phyloP scores from a whole-genome alignment of 53 echinoderm and acorn worm species.

The Apostichopus leukothele region DNA sequence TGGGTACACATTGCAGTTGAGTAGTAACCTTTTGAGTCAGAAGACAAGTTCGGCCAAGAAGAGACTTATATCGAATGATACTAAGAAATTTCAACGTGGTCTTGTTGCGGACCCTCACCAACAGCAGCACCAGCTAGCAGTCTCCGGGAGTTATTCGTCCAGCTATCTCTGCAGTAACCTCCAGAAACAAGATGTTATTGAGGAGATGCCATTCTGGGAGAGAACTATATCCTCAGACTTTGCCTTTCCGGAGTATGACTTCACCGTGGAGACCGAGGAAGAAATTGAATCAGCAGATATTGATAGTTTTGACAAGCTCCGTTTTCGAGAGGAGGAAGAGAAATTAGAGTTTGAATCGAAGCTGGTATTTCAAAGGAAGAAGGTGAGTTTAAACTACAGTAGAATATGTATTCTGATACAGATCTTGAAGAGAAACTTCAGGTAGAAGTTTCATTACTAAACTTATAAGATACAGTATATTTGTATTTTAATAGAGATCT shows the following conservation, averaged over 20 bases:
- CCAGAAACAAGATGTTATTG: neutral
- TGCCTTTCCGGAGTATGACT: constrained; percentile 26
- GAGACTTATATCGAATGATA: neutral
- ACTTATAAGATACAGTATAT: too few relatives aligned
- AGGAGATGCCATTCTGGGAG: constrained; percentile 26
- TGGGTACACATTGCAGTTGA: neutral
- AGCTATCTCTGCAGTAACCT: neutral
- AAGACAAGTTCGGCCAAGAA: constrained; percentile 16
- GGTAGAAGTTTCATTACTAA: too few relatives aligned
- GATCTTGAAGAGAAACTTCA: too few relatives aligned
- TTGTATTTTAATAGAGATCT: too few relatives aligned
- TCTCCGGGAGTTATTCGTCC: neutral
- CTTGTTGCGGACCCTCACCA: neutral
- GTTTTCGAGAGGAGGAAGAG: constrained; percentile 23
- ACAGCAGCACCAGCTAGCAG: neutral
- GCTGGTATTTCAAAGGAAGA: neutral
- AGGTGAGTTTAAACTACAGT: neutral
- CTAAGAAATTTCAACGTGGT: neutral
- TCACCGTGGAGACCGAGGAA: constrained; percentile 9
- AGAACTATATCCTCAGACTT: constrained; percentile 37
- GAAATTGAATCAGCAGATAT: neutral
- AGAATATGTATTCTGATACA: too few relatives aligned
- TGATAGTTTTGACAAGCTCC: constrained; percentile 28
- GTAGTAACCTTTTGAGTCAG: neutral
- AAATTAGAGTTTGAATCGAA: constrained; percentile 24